A percentile compares a stretch with the other conserved stretches of the same genome.
Conservation (phyloP, 2,888 invertebrate species). For the Branchipolynoe longqiensis region DNA sequence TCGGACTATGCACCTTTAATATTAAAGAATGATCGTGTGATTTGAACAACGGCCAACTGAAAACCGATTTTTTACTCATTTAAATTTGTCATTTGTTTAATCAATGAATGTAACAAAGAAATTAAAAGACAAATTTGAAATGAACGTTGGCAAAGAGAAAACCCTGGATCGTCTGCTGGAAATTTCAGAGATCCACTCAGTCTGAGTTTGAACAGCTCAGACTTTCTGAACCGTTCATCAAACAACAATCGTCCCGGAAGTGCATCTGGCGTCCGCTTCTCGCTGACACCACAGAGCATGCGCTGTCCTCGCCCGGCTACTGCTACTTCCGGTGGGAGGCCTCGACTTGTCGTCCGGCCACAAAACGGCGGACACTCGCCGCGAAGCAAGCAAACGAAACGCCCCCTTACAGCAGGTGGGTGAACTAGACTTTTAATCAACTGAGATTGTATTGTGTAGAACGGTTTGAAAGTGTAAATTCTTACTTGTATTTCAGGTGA, state of each 20-base stretch:
- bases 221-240: background rate
- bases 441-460: background rate
- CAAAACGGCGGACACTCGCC: slow-evolving; percentile 32
- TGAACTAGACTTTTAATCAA: background rate
- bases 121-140: too few relatives aligned
- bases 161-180: too few relatives aligned
- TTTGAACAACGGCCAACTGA: too few relatives aligned
- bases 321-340: background rate
- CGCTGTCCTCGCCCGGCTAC: slow-evolving; percentile 2
- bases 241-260: background rate
- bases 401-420: slow-evolving; percentile 42
- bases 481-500: too few relatives aligned
- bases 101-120: too few relatives aligned
- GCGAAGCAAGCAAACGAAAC: slow-evolving; percentile 5
- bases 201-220: background rate
- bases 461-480: too few relatives aligned
- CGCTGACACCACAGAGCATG: background rate
- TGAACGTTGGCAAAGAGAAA: too few relatives aligned
- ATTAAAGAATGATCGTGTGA: too few relatives aligned
- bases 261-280: slow-evolving; percentile 15
- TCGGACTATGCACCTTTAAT: too few relatives aligned
- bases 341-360: slow-evolving; percentile 12
- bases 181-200: background rate
- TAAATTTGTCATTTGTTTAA: too few relatives aligned
- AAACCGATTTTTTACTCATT: too few relatives aligned